Conservation (phyloP, 2,888 invertebrate genomes). For the Rhyacophila evoluta region DNA sequence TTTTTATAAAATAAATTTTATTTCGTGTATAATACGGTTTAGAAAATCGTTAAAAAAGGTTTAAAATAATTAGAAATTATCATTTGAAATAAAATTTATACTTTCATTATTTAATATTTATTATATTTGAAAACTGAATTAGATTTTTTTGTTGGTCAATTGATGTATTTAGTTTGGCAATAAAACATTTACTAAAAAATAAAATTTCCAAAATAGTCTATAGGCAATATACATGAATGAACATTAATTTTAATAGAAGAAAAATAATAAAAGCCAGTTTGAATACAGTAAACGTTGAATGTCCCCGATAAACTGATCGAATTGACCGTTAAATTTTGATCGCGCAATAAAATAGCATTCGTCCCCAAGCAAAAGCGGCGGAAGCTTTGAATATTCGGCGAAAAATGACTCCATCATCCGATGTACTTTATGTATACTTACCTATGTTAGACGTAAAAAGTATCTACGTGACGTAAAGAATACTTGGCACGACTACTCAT, state of each 20-base stretch:
- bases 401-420: slow-evolving; percentile 19
- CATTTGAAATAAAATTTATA: too few species aligned
- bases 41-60: too few species aligned
- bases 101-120: too few species aligned
- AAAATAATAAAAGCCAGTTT: slow-evolving; percentile 29
- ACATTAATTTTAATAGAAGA: slow-evolving; percentile 7
- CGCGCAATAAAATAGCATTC: slow-evolving; percentile 52
- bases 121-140: too few species aligned
- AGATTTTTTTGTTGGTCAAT: too few species aligned
- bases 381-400: slow-evolving; percentile 14
- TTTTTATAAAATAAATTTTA: too few species aligned
- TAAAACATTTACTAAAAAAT: not conserved
- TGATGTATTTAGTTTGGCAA: too few species aligned
- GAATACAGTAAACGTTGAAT: slow-evolving; percentile 35
- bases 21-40: too few species aligned
- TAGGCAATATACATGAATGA: not conserved
- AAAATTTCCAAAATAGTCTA: slow-evolving; percentile 5
- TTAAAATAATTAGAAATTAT: too few species aligned
- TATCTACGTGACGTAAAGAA: slow-evolving; percentile 49
- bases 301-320: slow-evolving; percentile 40
- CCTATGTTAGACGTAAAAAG: slow-evolving; percentile 41
- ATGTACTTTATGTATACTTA: not conserved
- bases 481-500: slow-evolving; percentile 16
- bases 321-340: slow-evolving; percentile 54
- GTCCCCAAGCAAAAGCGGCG: slow-evolving; percentile 50